These are phyloP conservation scores for human (Homo sapiens) DNA, from an alignment of 2,113 vertebrate genomes.

Conservation along the genomic window GRCh38 chr21:18481501-18482000, in stretches of 20 bases:
- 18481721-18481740: background rate
- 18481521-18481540: background rate
- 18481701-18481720: background rate
- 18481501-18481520: background rate
- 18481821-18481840: background rate
- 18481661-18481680: background rate
- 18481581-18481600: slow-evolving; percentile 23
- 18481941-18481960: background rate
- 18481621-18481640: background rate
- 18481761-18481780: background rate
- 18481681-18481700: background rate
- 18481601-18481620: background rate
- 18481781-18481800: background rate
- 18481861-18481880: background rate
- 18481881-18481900: background rate
- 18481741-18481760: background rate
- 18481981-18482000: background rate
- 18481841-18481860: background rate
- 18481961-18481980: slow-evolving; percentile 25
- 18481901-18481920: background rate
- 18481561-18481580: background rate
- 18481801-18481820: background rate
- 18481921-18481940: background rate
- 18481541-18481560: background rate
- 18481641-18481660: background rate